Conservation (phyloP, 2,113 vertebrate species). For the Coptodon rendalli region DNA sequence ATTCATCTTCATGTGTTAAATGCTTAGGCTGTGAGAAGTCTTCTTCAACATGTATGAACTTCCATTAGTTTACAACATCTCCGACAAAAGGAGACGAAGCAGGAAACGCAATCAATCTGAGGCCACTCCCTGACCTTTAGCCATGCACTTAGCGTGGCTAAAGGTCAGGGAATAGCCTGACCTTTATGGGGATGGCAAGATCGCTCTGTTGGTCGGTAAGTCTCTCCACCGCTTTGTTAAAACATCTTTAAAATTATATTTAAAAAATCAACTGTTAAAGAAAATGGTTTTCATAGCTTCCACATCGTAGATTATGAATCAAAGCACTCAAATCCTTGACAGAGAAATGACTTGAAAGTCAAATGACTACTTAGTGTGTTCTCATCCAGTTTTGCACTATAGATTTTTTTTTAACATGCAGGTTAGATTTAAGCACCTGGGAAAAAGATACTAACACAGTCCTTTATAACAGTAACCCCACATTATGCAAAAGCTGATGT, state of each 20-base stretch:
- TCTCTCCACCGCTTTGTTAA: not conserved
- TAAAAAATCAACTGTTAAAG: not conserved
- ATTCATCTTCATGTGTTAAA: not conserved
- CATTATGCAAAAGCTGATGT: not conserved
- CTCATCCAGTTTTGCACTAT: not conserved
- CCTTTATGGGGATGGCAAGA: not conserved
- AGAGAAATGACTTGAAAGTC: not conserved
- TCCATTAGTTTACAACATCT: not conserved
- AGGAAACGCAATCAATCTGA: not conserved
- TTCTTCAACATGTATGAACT: not conserved
- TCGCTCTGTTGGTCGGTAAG: not conserved
- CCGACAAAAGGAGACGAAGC: not conserved
- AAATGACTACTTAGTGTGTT: not conserved
- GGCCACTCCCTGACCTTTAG: not conserved
- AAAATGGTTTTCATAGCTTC: not conserved
- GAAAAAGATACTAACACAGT: not conserved
- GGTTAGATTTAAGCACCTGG: not conserved
- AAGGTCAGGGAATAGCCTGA: not conserved
- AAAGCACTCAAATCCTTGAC: not conserved
- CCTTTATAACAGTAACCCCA: not conserved
- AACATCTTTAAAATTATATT: not conserved
- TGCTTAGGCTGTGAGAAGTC: not conserved
- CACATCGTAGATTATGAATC: not conserved
- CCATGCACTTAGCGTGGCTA: rapidly evolving
- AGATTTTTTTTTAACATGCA: not conserved